Percentiles rank a stretch among this genome's conserved stretches.
Evolutionary conservation across 2,888 invertebrate genomes (phyloP).

Genomic region (Eupithecia pulchellata): DNA sequence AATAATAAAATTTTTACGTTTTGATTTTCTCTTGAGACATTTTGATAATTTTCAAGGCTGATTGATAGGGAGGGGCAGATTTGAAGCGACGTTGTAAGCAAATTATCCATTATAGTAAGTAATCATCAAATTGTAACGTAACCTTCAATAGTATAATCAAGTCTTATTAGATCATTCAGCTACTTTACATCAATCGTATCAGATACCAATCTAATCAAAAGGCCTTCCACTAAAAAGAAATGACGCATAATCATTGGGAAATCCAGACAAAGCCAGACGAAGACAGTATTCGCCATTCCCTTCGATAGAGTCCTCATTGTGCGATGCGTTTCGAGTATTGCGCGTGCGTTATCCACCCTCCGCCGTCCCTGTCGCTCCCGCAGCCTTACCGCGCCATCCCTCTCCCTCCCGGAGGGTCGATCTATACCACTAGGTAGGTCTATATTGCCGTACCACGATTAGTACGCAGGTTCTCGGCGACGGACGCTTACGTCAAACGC

Average conservation of each 20-base stretch:
- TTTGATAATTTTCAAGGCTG: neutral
- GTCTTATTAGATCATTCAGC: neutral
- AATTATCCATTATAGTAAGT: neutral
- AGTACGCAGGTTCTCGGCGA: slow-evolving; percentile 83
- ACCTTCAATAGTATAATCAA: neutral
- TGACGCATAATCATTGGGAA: slow-evolving; percentile 81
- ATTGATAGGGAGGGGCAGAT: neutral
- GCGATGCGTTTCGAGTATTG: slow-evolving; percentile 73
- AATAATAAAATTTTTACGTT: neutral
- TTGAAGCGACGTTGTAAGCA: neutral
- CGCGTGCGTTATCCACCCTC: slow-evolving; percentile 79
- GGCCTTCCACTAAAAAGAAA: slow-evolving; percentile 55
- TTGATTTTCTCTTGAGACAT: neutral
- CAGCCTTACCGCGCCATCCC: slow-evolving; percentile 52
- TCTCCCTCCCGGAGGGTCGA: slow-evolving; percentile 79
- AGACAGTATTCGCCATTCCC: slow-evolving; percentile 77
- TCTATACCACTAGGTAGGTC: slow-evolving; percentile 83
- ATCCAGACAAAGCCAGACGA: slow-evolving; percentile 81
- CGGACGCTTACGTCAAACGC: slow-evolving; percentile 69
- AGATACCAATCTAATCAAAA: slow-evolving; percentile 27
- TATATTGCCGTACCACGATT: slow-evolving; percentile 73
- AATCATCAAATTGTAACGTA: neutral
- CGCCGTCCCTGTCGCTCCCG: slow-evolving; percentile 58
- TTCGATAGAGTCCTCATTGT: slow-evolving; percentile 74
- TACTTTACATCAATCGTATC: slow-evolving; percentile 1